These are phyloP conservation scores for Ptycholaimellus sp. DNA, from an alignment of 2,888 invertebrate species.

Conservation along the genomic window DNA sequence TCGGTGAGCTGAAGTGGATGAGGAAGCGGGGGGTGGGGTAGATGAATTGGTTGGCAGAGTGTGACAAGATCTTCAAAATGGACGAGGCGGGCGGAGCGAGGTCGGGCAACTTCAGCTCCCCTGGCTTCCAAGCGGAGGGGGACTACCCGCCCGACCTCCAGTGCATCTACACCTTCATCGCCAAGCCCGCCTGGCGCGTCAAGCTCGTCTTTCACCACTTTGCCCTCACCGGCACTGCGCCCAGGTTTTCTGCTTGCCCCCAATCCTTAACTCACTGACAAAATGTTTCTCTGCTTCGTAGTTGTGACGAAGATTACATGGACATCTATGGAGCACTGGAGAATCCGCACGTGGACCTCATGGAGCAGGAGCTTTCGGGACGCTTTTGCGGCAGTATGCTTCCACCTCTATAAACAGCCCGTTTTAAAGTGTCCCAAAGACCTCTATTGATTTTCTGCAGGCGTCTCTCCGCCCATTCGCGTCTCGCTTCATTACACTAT, in stretches of 20 bases:
- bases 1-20: too few relatives aligned
- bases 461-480: constrained; percentile 27
- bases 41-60: too few relatives aligned
- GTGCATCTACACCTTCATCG: constrained; percentile 31
- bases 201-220: constrained; percentile 29
- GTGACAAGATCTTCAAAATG: too few relatives aligned
- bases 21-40: too few relatives aligned
- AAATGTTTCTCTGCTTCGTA: constrained; percentile 12
- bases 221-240: constrained; percentile 29
- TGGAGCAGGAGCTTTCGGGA: too few relatives aligned
- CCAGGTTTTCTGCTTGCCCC: too few relatives aligned
- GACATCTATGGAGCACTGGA: constrained; percentile 30
- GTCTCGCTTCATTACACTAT: constrained; percentile 24
- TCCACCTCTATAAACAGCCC: too few relatives aligned
- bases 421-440: too few relatives aligned
- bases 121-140: not conserved
- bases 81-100: too few relatives aligned
- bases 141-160: constrained; percentile 9
- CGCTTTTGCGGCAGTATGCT: too few relatives aligned
- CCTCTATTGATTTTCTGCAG: constrained; percentile 32
- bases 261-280: too few relatives aligned
- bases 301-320: constrained; percentile 31
- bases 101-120: not conserved
- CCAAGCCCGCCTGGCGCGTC: constrained; percentile 27
- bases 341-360: constrained; percentile 24